These are phyloP conservation scores for Trisateles emortualis DNA, from an alignment of 2,888 invertebrate species.

Conservation along the genomic window DNA sequence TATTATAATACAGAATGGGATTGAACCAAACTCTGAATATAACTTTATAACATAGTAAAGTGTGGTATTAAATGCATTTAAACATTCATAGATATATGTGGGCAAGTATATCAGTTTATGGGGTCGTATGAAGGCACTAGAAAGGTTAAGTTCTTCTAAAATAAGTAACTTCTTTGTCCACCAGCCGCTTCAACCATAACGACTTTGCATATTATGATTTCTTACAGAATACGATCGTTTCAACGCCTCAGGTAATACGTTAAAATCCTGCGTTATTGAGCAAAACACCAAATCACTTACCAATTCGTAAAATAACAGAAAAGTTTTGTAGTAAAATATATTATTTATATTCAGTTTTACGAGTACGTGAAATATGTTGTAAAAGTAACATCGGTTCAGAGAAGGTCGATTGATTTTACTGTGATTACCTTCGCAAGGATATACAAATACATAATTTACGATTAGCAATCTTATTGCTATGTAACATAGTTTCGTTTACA, in stretches of 20 bases:
- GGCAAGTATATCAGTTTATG: too few species aligned
- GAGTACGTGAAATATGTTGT: neutral
- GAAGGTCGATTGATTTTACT: neutral
- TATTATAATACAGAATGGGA: too few species aligned
- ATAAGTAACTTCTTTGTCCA: conserved; percentile 6
- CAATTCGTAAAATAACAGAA: neutral
- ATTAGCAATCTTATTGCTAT: neutral
- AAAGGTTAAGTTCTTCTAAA: too few species aligned
- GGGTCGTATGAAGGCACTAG: neutral
- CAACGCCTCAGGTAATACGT: neutral
- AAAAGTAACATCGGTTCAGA: neutral
- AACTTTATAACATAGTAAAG: too few species aligned
- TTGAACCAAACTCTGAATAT: too few species aligned
- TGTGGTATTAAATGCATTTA: too few species aligned
- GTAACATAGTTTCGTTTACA: neutral
- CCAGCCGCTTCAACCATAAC: neutral
- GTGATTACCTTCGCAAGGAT: neutral
- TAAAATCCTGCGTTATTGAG: neutral
- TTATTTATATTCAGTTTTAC: conserved; percentile 1
- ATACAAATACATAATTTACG: neutral
- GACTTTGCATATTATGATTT: neutral
- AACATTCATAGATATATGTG: too few species aligned
- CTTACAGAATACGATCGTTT: neutral
- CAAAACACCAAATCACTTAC: conserved; percentile 2
- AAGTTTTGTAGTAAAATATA: conserved; percentile 1